Evolutionary conservation across 30 jellyfish, hydroid and myxozoan species (phyloP), one percentile per base, ranked within the genome.

Genomic region (Hydractinia symbiolongicarpus): DNA sequence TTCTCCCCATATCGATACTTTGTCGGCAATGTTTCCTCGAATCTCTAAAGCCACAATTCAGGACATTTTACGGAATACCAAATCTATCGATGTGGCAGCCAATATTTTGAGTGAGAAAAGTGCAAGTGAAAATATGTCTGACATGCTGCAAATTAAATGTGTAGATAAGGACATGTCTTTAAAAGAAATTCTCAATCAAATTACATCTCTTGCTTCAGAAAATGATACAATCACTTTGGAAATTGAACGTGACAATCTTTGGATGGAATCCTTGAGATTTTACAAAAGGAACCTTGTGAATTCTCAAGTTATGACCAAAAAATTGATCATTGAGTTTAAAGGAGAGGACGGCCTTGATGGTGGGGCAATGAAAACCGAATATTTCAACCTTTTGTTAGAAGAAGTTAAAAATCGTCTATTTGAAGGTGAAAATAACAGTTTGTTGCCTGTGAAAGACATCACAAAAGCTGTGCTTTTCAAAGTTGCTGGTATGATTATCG

Each of bases 361-460:
- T 74, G 83, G 83, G 54, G 83, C 83, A 53, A 8, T 74, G 78
- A 5, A 53, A 53, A 19, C 70, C 13, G 83, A 74, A 50, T 74
- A 30, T 74, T 74, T 74, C 54, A 56, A 74, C 5, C 16, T 49
- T 67, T 56, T 53, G 30, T 20, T 74, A 5, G 83, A 53, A 74
- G 67, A 51, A 15, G 83, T 30, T 20, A 74, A 20, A 19, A 74
- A 51, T 53, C n/a, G 70, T 17, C 69, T 74, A 14, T 74, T 74
- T 50, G 83, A 74, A 74, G 83, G 67, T 4, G 83, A 74, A 40
- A 21, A 55, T 70, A 40, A 14, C 53, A 70, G 52, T 70, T 60
- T 70, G 17, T 19, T 70, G 55, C 79, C 79, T 4, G 52, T 70
- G 20, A 70, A 70, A 40, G 79, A 70, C 52, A 40, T 60, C 55